Evolutionary conservation across 2,888 invertebrate genomes (phyloP).

Genomic region (Nematopogon swammerdamellus): DNA sequence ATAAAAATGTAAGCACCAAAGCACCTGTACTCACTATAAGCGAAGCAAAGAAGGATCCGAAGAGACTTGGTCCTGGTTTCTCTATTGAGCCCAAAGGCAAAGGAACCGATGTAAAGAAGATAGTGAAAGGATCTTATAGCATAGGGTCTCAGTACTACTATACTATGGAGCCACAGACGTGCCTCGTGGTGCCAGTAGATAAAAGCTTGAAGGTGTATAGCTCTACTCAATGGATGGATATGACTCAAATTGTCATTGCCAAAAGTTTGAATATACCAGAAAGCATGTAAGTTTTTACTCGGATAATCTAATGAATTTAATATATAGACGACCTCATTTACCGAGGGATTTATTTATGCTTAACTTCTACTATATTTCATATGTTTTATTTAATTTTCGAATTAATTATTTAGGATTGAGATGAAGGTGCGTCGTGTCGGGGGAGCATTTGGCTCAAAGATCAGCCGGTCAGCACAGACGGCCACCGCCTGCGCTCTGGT

Average conservation of each 20-base stretch:
- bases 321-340: no score
- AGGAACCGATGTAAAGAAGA: constrained; percentile 30
- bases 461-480: constrained; percentile 52
- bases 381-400: no score
- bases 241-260: constrained; percentile 56
- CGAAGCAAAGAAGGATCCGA: constrained; percentile 40
- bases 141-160: constrained; percentile 71
- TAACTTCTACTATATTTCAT: no score
- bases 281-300: constrained; percentile 58
- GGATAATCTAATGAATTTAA: no score
- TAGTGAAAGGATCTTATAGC: constrained; percentile 57
- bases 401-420: no score
- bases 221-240: constrained; percentile 64
- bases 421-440: constrained; percentile 57
- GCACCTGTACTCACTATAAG: constrained; percentile 35
- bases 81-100: constrained; percentile 24
- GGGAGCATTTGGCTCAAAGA: constrained; percentile 64
- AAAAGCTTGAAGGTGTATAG: constrained; percentile 64
- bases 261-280: constrained; percentile 50
- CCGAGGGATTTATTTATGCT: no score
- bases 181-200: constrained; percentile 65
- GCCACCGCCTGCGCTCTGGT: constrained; percentile 62
- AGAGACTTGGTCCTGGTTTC: constrained; percentile 2
- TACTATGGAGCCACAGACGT: constrained; percentile 67
- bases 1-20: constrained; percentile 29